These are phyloP conservation scores for Eupelmus urozonus DNA, from an alignment of 2,888 invertebrate species.

Conservation along the genomic window DNA sequence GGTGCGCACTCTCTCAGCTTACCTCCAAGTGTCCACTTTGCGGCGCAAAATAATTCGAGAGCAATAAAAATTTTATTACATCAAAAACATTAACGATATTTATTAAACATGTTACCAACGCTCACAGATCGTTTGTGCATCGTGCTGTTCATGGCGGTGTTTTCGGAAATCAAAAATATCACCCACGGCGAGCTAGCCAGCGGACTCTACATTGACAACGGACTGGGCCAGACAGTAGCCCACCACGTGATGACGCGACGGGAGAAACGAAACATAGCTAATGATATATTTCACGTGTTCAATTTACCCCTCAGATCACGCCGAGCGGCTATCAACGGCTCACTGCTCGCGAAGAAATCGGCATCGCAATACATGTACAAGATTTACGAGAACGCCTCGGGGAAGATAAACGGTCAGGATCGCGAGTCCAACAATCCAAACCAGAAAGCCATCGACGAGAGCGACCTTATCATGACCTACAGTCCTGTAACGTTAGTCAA, in stretches of 20 bases:
- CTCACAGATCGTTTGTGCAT: too few species aligned
- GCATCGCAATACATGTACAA: constrained; percentile 6
- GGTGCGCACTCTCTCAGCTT: too few species aligned
- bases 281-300: neutral
- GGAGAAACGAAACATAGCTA: constrained; percentile 7
- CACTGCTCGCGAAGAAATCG: too few species aligned
- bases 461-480: constrained; percentile 44
- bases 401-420: constrained; percentile 7
- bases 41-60: too few species aligned
- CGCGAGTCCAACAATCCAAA: neutral
- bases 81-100: too few species aligned
- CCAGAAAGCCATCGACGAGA: constrained; percentile 10
- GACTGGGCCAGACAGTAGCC: constrained; percentile 5
- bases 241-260: neutral
- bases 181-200: neutral
- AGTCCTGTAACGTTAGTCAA: neutral
- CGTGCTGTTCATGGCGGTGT: too few species aligned
- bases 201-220: constrained; percentile 27
- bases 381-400: constrained; percentile 14
- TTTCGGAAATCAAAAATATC: neutral
- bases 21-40: too few species aligned
- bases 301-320: neutral
- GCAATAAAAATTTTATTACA: too few species aligned
- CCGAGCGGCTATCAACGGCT: too few species aligned
- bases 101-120: too few species aligned